Conservation (phyloP, 2,113 vertebrate genomes). For the Heterochromis multidens region DNA sequence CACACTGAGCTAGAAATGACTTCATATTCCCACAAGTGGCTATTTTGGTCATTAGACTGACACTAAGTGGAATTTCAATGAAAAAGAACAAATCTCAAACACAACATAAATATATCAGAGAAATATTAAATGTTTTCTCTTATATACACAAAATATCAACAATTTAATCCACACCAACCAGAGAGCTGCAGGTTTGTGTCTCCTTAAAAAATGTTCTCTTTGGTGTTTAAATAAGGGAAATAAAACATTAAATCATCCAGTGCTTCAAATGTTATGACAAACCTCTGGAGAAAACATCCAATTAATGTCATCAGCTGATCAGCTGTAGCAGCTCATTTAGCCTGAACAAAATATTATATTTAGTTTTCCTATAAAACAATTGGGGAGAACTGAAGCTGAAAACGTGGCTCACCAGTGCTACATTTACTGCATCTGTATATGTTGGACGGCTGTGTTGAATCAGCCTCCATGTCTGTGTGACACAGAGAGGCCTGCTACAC, state of each 20-base stretch:
- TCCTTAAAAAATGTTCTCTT: neutral
- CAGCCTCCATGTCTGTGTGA: neutral
- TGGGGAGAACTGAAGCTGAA: accelerated
- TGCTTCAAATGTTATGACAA: neutral
- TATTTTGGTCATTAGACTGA: neutral
- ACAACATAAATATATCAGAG: neutral
- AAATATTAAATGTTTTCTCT: neutral
- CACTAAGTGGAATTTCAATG: neutral
- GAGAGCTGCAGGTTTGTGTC: neutral
- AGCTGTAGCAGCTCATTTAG: accelerated
- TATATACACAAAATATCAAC: neutral
- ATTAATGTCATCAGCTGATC: too few species aligned
- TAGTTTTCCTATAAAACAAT: neutral
- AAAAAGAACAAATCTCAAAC: neutral
- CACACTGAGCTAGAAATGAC: too few species aligned
- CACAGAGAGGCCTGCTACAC: neutral
- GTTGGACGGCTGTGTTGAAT: neutral
- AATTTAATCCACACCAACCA: too few species aligned
- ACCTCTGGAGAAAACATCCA: too few species aligned
- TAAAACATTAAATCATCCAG: neutral
- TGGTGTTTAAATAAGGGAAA: neutral
- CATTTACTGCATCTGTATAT: neutral
- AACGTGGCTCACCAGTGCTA: too few species aligned
- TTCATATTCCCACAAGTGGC: too few species aligned
- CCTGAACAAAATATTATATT: neutral